Base-by-base conservation (phyloP, 2,113 vertebrate species). In the Gopherus evgoodei region DNA sequence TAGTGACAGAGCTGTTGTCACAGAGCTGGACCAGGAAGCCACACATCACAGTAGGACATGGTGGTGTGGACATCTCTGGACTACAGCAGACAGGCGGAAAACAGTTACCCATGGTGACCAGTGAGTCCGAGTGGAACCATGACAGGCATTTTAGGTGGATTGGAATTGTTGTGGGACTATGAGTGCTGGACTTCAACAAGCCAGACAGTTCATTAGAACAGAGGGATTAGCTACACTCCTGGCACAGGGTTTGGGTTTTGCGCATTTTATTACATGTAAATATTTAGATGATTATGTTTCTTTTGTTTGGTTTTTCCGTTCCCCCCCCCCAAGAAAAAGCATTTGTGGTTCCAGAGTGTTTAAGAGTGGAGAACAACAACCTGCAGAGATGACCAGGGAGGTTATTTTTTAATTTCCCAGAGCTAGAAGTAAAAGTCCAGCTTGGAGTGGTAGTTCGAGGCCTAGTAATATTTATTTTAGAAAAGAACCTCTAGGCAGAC, bases 161-260 rank as follows among this genome's bases (percentile, higher is more conserved):
- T 17, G 4, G 31, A 69, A 38, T 19, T n/a, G 14, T 65, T 65
- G 35, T 69, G 35, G 65, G 65, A 5, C 13, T 13, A 84, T 21
- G 38, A 17, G 17, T 59, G 89, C 78, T 62, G 47, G 44, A 75
- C 6, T 25, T 38, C 31, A 78, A 84, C n/a, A 89, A 89, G 44
- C 44, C 44, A 81, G 24, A 2, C 35, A 81, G 49, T 81, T 57
- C 69, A 5, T 2, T 38, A 7, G 17, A 19, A 50, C 22, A 47
- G 38, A 50, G 44, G 6, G 0, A 0, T 42, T 53, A 11, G 38
- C 13, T 38, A 53, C 50, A 27, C 5, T 69, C 81, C 75, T 81
- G 21, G 31, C 76, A 76, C 42, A 25, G 25, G 25, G 35, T 5
- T 83, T 83, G n/a, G 42, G 21, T 27, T 95, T 83, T 78, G 53